Evolutionary conservation across 1,140 invertebrate species (phyloP).

Genomic region (Gryon sp.): DNA sequence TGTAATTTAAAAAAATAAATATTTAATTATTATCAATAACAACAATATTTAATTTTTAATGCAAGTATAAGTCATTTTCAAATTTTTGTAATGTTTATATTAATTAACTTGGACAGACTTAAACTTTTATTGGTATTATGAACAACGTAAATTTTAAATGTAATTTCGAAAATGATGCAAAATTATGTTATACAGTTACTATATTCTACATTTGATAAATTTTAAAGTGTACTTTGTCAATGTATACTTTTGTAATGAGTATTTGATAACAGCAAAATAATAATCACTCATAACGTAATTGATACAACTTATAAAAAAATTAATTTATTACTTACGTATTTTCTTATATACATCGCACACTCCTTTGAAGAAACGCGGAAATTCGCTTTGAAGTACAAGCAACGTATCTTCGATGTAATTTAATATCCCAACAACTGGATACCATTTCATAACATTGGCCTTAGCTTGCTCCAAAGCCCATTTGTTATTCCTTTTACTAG

Average conservation of each 20-base stretch:
- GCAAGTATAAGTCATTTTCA: too few species aligned
- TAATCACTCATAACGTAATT: conserved; percentile 26
- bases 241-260: not conserved
- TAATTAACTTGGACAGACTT: too few species aligned
- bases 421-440: conserved; percentile 84
- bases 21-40: too few species aligned
- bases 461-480: conserved; percentile 84
- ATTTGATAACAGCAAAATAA: too few species aligned
- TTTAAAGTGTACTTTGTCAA: not conserved
- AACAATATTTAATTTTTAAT: too few species aligned
- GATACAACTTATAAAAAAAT: conserved; percentile 18
- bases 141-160: too few species aligned
- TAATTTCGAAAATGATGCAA: too few species aligned
- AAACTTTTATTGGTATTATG: too few species aligned
- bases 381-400: conserved; percentile 80
- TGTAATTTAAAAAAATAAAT: too few species aligned
- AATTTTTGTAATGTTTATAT: too few species aligned
- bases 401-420: conserved; percentile 84
- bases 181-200: too few species aligned
- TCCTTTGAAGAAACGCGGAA: conserved; percentile 83
- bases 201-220: too few species aligned
- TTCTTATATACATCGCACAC: conserved; percentile 80
- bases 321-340: conserved; percentile 78
- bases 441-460: conserved; percentile 83
- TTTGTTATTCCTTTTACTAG: conserved; percentile 81